Conservation (phyloP, 2,888 invertebrate species). For the Agriopis aurantiaria region DNA sequence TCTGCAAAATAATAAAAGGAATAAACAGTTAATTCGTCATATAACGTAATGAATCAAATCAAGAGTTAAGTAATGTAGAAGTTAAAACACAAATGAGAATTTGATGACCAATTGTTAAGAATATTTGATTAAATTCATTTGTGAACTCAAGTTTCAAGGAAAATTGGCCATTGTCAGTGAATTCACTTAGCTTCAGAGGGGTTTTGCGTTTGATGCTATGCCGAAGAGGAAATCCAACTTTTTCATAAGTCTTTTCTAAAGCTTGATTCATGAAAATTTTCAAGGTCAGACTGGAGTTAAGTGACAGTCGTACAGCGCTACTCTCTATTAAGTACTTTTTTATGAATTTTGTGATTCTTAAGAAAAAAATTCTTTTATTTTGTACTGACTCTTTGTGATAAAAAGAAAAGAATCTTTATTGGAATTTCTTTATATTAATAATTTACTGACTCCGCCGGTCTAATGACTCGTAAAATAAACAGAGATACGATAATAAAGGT, state of each 20-base stretch:
- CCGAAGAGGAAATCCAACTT: constrained; percentile 12
- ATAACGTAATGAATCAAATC: neutral
- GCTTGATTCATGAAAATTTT: constrained; percentile 1
- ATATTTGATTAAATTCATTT: constrained; percentile 18
- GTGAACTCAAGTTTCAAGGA: constrained; percentile 18
- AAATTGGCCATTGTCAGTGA: constrained; percentile 19
- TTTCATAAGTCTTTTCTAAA: constrained; percentile 11
- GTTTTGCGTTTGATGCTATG: constrained; percentile 16
- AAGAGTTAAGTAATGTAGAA: neutral
- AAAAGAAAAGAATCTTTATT: neutral
- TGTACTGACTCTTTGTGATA: neutral
- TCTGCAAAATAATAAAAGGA: constrained; percentile 55
- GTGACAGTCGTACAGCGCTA: neutral
- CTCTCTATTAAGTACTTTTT: neutral
- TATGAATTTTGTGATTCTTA: too few species aligned
- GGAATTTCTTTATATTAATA: neutral
- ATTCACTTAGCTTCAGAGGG: constrained; percentile 17
- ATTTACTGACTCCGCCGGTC: too few species aligned
- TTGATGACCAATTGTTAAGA: constrained; percentile 10
- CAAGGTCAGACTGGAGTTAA: neutral
- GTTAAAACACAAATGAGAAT: constrained; percentile 2
- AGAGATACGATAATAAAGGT: neutral
- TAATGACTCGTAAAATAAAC: neutral
- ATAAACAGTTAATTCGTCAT: neutral
- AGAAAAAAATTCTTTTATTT: neutral